Percentiles rank a stretch among this genome's conserved stretches.
Evolutionary conservation across 2,113 vertebrate genomes (phyloP).

Genomic region (Eurypyga helias): DNA sequence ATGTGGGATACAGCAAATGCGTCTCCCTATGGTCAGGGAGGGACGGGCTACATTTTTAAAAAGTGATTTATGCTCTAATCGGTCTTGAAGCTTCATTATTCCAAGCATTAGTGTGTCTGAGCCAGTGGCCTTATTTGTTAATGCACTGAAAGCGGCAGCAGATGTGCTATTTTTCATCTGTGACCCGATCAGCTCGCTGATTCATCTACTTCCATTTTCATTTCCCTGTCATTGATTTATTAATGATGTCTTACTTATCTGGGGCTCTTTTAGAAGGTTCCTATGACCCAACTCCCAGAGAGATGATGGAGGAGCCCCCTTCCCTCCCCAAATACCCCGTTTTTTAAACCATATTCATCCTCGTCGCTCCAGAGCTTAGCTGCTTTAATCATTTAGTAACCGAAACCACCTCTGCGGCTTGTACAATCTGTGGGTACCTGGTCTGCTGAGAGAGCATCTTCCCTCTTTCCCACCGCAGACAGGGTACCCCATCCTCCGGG

Average conservation of each 20-base stretch:
- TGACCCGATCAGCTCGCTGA: slow-evolving; percentile 37
- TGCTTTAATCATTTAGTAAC: slow-evolving; percentile 45
- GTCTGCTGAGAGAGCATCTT: not conserved
- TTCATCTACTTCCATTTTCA: slow-evolving; percentile 69
- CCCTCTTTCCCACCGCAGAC: not conserved
- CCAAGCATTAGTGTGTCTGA: slow-evolving; percentile 67
- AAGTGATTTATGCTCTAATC: slow-evolving; percentile 76
- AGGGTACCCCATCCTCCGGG: not conserved
- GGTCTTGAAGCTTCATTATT: slow-evolving; percentile 73
- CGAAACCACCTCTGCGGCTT: slow-evolving; percentile 45
- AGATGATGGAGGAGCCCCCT: not conserved
- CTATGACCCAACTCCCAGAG: not conserved
- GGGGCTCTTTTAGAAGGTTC: slow-evolving; percentile 21
- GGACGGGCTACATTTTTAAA: slow-evolving; percentile 40
- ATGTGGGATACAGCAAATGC: not conserved
- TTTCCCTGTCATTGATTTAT: slow-evolving; percentile 76
- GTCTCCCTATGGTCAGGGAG: not conserved
- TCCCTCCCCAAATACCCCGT: not conserved
- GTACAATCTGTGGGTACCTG: slow-evolving; percentile 47
- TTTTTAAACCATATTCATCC: not conserved
- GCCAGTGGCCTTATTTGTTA: slow-evolving; percentile 67
- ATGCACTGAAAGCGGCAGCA: slow-evolving; percentile 39
- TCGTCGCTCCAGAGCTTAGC: not conserved
- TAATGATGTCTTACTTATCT: slow-evolving; percentile 74
- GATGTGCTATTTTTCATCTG: slow-evolving; percentile 60